Conservation (phyloP, 2,797 vertebrate species). For the Ctenopoma kingsleyae region DNA sequence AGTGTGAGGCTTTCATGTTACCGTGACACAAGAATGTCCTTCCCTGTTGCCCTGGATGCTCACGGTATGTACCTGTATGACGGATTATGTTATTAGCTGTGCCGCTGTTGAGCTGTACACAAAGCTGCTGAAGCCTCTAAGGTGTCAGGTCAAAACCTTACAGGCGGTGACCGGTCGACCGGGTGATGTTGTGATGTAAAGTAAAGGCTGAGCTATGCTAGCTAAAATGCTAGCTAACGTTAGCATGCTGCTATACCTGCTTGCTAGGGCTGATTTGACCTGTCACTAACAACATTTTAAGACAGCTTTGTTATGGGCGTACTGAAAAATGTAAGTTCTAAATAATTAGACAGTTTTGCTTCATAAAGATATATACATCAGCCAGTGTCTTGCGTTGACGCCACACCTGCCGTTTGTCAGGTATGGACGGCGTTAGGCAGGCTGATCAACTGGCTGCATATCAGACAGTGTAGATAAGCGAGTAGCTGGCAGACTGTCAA, state of each 20-base stretch:
- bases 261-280: background rate
- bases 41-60: constrained; percentile 57
- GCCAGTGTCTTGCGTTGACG: background rate
- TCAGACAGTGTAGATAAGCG: constrained; percentile 35
- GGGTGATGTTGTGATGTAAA: constrained; percentile 45
- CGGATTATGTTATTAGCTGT: constrained; percentile 50
- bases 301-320: background rate
- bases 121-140: constrained; percentile 6
- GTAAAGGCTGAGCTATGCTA: constrained; percentile 56
- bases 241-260: constrained; percentile 37
- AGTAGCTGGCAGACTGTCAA: constrained; percentile 45
- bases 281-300: background rate
- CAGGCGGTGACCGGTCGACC: constrained; percentile 9
- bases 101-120: background rate
- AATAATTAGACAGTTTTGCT: background rate
- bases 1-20: constrained; percentile 60
- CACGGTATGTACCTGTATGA: constrained; percentile 55
- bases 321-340: background rate
- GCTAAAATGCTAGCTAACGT: constrained; percentile 54
- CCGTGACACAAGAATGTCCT: constrained; percentile 79
- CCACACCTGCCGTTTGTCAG: constrained; percentile 11
- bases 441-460: constrained; percentile 33
- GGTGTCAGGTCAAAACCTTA: constrained; percentile 23
- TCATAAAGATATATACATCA: background rate
- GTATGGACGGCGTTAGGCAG: constrained; percentile 8